These are phyloP conservation scores for Chitala chitala DNA, from an alignment of 2,113 vertebrate genomes.

Conservation along the genomic window DNA sequence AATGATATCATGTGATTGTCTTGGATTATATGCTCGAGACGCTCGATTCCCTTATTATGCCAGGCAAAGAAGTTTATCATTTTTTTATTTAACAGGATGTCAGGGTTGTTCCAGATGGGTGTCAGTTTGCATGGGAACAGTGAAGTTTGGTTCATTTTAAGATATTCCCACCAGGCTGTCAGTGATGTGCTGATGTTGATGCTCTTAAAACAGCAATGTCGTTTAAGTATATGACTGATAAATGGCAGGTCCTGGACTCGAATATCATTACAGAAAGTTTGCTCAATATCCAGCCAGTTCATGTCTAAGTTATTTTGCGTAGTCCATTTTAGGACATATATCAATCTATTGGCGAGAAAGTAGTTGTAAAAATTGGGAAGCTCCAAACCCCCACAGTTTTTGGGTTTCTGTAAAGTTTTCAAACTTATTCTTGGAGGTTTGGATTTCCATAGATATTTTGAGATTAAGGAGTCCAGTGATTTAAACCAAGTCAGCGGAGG, in stretches of 20 bases:
- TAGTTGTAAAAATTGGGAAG: slow-evolving; percentile 9
- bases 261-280: slow-evolving; percentile 6
- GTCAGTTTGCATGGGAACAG: no score
- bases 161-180: no score
- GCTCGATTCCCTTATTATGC: neutral
- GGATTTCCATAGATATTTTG: slow-evolving; percentile 3
- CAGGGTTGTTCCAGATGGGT: no score
- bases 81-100: slow-evolving; percentile 7
- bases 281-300: slow-evolving; percentile 2
- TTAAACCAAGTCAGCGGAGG: slow-evolving; percentile 10
- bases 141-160: no score
- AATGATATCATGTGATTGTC: no score
- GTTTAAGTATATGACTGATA: slow-evolving; percentile 10
- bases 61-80: slow-evolving; percentile 4
- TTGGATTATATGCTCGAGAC: neutral
- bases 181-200: neutral
- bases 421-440: neutral
- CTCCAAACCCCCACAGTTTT: neutral
- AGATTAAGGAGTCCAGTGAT: slow-evolving; percentile 9
- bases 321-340: slow-evolving; percentile 11
- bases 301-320: neutral
- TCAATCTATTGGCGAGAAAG: neutral
- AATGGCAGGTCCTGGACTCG: slow-evolving; percentile 10
- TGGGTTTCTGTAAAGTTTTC: slow-evolving; percentile 2
- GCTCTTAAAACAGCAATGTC: slow-evolving; percentile 9